Conservation (phyloP, 2,113 vertebrate genomes). For the Chelonoidis abingdonii region DNA sequence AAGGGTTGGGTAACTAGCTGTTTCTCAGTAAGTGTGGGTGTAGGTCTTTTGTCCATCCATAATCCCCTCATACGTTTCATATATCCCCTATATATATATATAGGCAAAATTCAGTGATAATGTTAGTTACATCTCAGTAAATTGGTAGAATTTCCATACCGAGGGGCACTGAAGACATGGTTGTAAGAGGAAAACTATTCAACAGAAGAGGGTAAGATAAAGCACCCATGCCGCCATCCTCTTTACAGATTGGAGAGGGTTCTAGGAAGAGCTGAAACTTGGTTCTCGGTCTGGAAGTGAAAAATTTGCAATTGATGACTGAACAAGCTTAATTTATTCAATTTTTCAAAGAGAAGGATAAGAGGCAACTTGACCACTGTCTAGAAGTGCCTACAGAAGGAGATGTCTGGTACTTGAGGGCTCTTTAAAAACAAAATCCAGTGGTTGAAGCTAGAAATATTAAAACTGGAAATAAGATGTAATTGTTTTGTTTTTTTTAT, state of each 20-base stretch:
- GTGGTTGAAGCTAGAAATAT: background rate
- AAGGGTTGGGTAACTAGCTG: too few relatives aligned
- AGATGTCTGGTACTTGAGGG: background rate
- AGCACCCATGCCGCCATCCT: background rate
- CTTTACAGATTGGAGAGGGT: background rate
- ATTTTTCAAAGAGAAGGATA: background rate
- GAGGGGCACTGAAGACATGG: background rate
- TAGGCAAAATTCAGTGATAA: background rate
- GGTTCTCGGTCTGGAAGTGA: background rate
- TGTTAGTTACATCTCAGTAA: background rate
- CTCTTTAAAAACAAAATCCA: background rate
- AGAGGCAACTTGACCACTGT: background rate
- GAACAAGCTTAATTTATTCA: background rate
- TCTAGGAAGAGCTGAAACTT: background rate
- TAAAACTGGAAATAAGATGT: background rate
- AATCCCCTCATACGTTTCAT: too few relatives aligned
- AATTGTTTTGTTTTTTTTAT: background rate
- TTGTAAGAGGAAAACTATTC: background rate
- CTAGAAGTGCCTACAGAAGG: background rate
- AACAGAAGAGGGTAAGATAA: background rate
- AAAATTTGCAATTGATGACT: background rate
- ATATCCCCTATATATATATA: too few relatives aligned
- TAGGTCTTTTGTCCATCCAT: too few relatives aligned
- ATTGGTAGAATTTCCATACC: background rate
- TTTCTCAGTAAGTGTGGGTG: too few relatives aligned